These are phyloP conservation scores for Dinoponera quadriceps DNA, from an alignment of 1,140 invertebrate species.

Conservation along the genomic window DNA sequence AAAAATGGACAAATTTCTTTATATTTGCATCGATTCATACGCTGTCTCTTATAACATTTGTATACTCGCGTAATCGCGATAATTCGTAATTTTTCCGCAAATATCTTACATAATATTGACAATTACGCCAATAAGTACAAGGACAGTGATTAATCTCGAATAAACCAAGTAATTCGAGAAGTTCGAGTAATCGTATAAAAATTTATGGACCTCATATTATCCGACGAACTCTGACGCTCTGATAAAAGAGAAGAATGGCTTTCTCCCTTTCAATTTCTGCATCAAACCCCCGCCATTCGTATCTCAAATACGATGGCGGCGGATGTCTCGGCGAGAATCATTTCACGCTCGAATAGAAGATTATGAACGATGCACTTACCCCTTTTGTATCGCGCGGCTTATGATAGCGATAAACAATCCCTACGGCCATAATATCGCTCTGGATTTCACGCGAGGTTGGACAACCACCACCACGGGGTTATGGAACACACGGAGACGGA, in stretches of 20 bases:
- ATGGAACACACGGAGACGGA: constrained; percentile 10
- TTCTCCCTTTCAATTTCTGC: background rate
- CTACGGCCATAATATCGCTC: constrained; percentile 49
- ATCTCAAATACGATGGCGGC: background rate
- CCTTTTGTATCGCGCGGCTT: constrained; percentile 46
- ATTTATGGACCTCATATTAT: too few species aligned
- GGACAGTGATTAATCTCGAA: background rate
- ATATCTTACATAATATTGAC: too few species aligned
- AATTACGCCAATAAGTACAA: too few species aligned
- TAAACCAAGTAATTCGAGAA: background rate
- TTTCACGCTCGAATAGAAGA: constrained; percentile 53
- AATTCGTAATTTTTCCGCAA: too few species aligned
- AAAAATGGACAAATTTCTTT: too few species aligned
- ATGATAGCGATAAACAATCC: constrained; percentile 60
- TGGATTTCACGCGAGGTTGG: constrained; percentile 52
- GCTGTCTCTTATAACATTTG: too few species aligned
- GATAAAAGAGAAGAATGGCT: background rate
- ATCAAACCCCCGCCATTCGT: background rate
- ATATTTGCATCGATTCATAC: too few species aligned
- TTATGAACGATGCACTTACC: constrained; percentile 57
- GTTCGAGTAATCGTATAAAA: background rate
- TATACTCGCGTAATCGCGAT: too few species aligned
- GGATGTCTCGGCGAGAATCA: constrained; percentile 31
- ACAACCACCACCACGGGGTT: background rate
- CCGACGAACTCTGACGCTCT: background rate